A percentile compares a stretch with the other conserved stretches of the same genome.
phyloP scores from a whole-genome alignment of 1,140 invertebrate genomes.

The Heliconius congener region DNA sequence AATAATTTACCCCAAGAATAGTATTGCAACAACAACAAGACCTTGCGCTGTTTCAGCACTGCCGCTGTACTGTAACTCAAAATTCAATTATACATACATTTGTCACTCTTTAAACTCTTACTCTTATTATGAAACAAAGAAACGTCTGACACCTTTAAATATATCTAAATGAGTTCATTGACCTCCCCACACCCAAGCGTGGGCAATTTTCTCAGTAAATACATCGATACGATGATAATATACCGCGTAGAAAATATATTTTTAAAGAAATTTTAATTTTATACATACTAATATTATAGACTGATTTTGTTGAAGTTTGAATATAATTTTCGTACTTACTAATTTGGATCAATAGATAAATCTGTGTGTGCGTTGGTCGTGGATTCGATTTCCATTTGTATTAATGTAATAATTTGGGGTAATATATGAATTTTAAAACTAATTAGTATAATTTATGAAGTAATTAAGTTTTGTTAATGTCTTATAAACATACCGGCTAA shows the following conservation, averaged over 20 bases:
- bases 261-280: neutral
- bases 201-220: neutral
- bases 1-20: too few species aligned
- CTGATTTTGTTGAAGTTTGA: neutral
- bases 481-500: neutral
- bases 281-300: neutral
- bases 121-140: slow-evolving; percentile 9
- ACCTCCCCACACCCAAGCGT: neutral
- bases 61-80: neutral
- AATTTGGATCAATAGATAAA: too few species aligned
- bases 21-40: neutral
- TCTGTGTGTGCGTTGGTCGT: too few species aligned
- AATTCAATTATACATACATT: neutral
- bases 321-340: too few species aligned
- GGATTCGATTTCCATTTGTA: too few species aligned
- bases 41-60: neutral
- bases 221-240: neutral
- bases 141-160: slow-evolving; percentile 1
- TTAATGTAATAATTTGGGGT: too few species aligned
- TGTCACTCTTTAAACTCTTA: neutral
- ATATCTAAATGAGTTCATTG: neutral
- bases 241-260: neutral
- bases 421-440: too few species aligned
- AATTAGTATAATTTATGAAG: too few species aligned
- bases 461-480: neutral